Percentiles rank a stretch among this genome's conserved stretches.
These are phyloP conservation scores for Acronicta leporina DNA, from an alignment of 2,888 invertebrate species.

Conservation along the genomic window DNA sequence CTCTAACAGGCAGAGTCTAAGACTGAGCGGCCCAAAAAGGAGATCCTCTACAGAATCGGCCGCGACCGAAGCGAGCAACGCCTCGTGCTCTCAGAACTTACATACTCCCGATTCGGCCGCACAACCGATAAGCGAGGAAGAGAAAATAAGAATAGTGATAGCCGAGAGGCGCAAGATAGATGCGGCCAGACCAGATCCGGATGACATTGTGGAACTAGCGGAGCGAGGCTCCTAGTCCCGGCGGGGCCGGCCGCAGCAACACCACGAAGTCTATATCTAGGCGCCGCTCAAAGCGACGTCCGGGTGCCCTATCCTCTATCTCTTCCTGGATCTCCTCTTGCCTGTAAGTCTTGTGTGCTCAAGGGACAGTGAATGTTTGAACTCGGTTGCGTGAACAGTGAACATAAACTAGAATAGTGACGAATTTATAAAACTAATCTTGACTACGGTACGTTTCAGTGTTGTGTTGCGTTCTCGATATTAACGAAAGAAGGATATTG, in stretches of 20 bases:
- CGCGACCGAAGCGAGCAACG: slow-evolving; percentile 66
- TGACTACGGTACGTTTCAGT: slow-evolving; percentile 57
- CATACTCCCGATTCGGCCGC: slow-evolving; percentile 66
- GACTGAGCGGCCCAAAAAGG: slow-evolving; percentile 69
- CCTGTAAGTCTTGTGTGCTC: slow-evolving; percentile 67
- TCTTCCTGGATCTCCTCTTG: slow-evolving; percentile 59
- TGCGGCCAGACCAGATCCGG: slow-evolving; percentile 75
- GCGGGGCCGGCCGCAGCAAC: slow-evolving; percentile 87
- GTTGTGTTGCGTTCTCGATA: slow-evolving; percentile 68
- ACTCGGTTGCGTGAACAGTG: slow-evolving; percentile 79
- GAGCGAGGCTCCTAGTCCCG: slow-evolving; percentile 87
- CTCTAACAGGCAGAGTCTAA: slow-evolving; percentile 71
- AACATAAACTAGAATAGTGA: slow-evolving; percentile 60
- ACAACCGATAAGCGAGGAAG: slow-evolving; percentile 78
- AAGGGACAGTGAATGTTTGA: slow-evolving; percentile 76
- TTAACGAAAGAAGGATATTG: slow-evolving; percentile 67
- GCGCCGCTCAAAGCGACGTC: slow-evolving; percentile 53
- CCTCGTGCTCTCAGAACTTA: slow-evolving; percentile 57
- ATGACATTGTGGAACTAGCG: slow-evolving; percentile 79
- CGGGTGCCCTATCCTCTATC: slow-evolving; percentile 50
- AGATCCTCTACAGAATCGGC: slow-evolving; percentile 76
- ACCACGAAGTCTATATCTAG: slow-evolving; percentile 87
- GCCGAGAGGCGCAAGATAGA: slow-evolving; percentile 90
- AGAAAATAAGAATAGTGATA: slow-evolving; percentile 90
- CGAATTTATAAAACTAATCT: slow-evolving; percentile 44